Base-by-base conservation (phyloP, 2,797 vertebrate species). In the Diplodus puntazzo region DNA sequence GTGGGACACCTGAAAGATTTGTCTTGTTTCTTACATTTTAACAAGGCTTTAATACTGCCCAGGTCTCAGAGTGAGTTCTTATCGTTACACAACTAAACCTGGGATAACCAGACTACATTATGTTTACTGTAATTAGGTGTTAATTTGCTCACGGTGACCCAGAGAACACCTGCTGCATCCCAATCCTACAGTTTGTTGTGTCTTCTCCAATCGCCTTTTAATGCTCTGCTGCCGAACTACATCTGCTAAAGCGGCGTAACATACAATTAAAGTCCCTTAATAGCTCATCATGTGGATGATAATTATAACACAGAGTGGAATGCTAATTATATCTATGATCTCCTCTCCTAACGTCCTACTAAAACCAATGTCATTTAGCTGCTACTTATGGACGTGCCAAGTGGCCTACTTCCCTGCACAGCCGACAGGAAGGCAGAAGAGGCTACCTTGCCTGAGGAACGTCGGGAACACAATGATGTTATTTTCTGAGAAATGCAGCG, bases 291-390 rank as follows among this genome's bases (percentile, higher is more conserved):
- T 80, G 85, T 69, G 80, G 83, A 77, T 81, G 87, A 91, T 92
- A 93, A 94, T 94, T 92, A 93, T 93, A 94, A 87, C 84, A 79
- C 88, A 58, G 80, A 34, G 73, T 48, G 73, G 87, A 88, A 87
- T 81, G 84, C 92, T 95, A 95, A 95, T 94, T 95, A 92, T 95
- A 93, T 85, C 89, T 83, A 21, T 69, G 81, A 90, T 90, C 89
- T 83, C 83, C 84, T 77, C 89, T 84, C 74, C 84, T 67, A 81
- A 85, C 59, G 94, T 93, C 94, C 95, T 91, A 94, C 83, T 94
- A 95, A 95, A 94, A 87, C 89, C 92, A 92, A 92, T 92, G 92
- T 94, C 92, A 93, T 92, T 91, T 63, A 75, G 90, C 81, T 87
- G 87, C 88, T 80, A 83, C 87, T 91, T 84, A 77, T 82, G 87